phyloP scores from a whole-genome alignment of 37 sponge, comb jelly and placozoan genomes.

The Sycon ciliatum region DNA sequence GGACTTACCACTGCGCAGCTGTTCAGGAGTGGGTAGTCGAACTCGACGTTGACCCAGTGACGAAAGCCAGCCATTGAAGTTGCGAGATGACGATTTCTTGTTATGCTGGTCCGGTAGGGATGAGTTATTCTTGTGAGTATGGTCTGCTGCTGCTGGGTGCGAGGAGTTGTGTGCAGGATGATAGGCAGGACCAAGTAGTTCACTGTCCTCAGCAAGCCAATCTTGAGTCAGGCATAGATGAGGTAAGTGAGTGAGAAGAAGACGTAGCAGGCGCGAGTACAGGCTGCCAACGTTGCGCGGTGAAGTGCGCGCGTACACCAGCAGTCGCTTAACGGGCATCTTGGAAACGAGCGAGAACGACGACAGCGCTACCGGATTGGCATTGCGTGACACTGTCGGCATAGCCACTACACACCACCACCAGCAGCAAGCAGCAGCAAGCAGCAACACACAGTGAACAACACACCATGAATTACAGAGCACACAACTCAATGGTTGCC shows the following conservation, averaged over 20 bases:
- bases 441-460: neutral
- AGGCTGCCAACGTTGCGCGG: conserved; percentile 39
- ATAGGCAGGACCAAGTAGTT: no score
- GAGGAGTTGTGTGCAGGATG: no score
- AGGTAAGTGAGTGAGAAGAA: conserved; percentile 56
- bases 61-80: no score
- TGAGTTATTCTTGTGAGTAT: no score
- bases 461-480: neutral
- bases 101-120: no score
- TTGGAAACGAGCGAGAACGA: neutral
- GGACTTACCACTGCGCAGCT: no score
- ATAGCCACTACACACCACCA: neutral
- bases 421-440: no score
- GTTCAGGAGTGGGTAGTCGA: no score
- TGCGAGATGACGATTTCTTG: no score
- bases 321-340: conserved; percentile 52
- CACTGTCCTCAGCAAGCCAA: neutral
- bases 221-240: conserved; percentile 32
- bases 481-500: no score
- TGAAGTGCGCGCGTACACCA: conserved; percentile 24
- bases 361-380: neutral
- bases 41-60: no score
- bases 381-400: neutral
- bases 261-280: conserved; percentile 57
- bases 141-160: no score